Evolutionary conservation across 2,797 vertebrate genomes (phyloP).

Genomic region (Sardinella longiceps): DNA sequence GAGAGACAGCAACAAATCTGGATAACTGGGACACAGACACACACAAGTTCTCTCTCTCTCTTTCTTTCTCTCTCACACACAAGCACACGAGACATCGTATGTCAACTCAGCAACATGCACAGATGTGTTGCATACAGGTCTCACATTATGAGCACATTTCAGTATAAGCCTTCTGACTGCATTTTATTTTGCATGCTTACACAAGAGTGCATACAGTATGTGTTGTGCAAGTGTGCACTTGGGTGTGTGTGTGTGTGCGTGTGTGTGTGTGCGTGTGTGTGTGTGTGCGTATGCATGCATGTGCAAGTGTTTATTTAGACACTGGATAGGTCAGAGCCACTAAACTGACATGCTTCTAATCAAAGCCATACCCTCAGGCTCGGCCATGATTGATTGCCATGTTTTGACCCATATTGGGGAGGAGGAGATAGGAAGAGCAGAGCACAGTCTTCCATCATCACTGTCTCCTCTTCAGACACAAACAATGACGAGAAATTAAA

Average conservation of each 20-base stretch:
- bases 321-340: not conserved
- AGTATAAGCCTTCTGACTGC: not conserved
- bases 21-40: not conserved
- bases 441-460: not conserved
- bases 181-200: not conserved
- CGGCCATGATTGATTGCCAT: not conserved
- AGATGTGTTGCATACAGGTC: not conserved
- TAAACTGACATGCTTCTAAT: not conserved
- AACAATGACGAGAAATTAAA: not conserved
- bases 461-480: not conserved
- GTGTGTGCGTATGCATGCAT: not conserved
- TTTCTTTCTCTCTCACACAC: not conserved
- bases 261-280: not conserved
- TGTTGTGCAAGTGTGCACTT: not conserved
- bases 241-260: not conserved
- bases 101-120: not conserved
- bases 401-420: constrained; percentile 6
- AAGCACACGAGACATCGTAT: not conserved
- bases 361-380: not conserved
- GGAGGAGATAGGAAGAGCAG: not conserved
- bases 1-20: too few species aligned
- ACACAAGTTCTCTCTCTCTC: not conserved
- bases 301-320: not conserved
- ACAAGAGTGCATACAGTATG: not conserved
- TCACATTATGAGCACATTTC: not conserved